Evolutionary conservation across 2,797 vertebrate species (phyloP).

Genomic region (Aulostomus chinensis): DNA sequence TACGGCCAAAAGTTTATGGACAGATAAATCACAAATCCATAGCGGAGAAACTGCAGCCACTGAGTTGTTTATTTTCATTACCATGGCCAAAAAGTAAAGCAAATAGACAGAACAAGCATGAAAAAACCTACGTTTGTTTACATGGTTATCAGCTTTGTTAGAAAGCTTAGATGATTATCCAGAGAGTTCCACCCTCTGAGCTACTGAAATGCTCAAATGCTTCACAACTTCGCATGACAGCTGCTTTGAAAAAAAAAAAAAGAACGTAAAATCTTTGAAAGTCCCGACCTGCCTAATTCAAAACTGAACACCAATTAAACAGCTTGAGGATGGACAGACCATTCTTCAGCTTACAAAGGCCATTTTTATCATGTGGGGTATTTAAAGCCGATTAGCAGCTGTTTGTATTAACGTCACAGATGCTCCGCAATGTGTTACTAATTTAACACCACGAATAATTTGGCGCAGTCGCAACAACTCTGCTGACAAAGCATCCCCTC

Average conservation of each 20-base stretch:
- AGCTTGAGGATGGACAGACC: neutral
- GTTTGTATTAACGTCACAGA: too few relatives aligned
- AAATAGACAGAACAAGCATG: conserved; percentile 68
- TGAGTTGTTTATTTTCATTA: conserved; percentile 74
- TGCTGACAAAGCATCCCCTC: conserved; percentile 36
- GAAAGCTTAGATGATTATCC: conserved; percentile 72
- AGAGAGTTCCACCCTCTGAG: conserved; percentile 61
- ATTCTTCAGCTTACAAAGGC: conserved; percentile 7
- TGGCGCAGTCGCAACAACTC: too few relatives aligned
- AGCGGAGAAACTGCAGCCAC: conserved; percentile 45
- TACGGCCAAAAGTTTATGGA: conserved; percentile 70
- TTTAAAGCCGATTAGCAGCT: neutral
- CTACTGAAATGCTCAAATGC: conserved; percentile 49
- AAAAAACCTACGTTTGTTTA: conserved; percentile 64
- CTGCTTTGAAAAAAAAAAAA: conserved; percentile 39
- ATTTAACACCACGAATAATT: too few relatives aligned
- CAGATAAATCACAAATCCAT: conserved; percentile 69
- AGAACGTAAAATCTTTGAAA: conserved; percentile 37
- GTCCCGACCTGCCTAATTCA: conserved; percentile 19
- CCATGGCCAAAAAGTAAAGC: conserved; percentile 64
- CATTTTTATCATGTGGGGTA: conserved; percentile 8
- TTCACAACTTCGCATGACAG: conserved; percentile 31
- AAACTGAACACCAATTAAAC: conserved; percentile 17
- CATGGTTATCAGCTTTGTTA: conserved; percentile 72
- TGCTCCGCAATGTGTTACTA: too few relatives aligned